Evolutionary conservation across 2,797 vertebrate species (phyloP), one percentile per base, ranked within the genome.

Genomic region (Limosa lapponica): DNA sequence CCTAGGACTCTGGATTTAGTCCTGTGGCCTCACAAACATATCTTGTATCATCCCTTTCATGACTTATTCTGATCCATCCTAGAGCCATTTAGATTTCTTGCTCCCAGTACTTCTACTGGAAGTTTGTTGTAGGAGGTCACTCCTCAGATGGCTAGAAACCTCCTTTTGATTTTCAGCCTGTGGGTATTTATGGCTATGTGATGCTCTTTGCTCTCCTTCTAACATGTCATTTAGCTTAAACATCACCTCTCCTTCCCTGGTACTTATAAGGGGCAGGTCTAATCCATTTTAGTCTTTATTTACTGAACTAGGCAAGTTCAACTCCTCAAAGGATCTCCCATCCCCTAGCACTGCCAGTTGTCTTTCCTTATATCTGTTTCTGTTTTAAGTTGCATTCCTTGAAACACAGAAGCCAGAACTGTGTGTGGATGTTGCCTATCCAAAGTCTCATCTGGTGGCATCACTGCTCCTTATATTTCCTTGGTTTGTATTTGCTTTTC

Each of bases 381-480:
- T 91, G 32, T 34, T 82, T 84, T 51, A 71, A 58, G 22, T 85
- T 23, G 13, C 48, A 28, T 39, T 75, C 15, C 28, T 44, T 48
- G 19, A 48, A 59, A 67, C 16, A 27, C 14, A 64, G 39, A 34
- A 79, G 37, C 11, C 48, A 70, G n/a, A 62, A 19, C 11, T 36
- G 13, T 43, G 36, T 49, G 23, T 54, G 34, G 19, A 32, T 66
- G 8, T 41, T 74, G 11, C 20, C 8, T 78, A 27, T 24, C 22
- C 27, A 65, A n/a, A 51, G 18, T 25, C 27, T 87, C 3, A 0
- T 57, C 22, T 64, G 1, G 0, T 7, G 13, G 8, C 11, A 37
- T 59, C 4, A 2, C 37, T 27, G 10, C 18, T 84, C 8, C 48
- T 59, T 58, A 11, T 7, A 67, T 14, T 39, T 3, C 25, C 23